Evolutionary conservation across 37 sponge, comb jelly and placozoan genomes (phyloP).

Genomic region (Spongilla lacustris): DNA sequence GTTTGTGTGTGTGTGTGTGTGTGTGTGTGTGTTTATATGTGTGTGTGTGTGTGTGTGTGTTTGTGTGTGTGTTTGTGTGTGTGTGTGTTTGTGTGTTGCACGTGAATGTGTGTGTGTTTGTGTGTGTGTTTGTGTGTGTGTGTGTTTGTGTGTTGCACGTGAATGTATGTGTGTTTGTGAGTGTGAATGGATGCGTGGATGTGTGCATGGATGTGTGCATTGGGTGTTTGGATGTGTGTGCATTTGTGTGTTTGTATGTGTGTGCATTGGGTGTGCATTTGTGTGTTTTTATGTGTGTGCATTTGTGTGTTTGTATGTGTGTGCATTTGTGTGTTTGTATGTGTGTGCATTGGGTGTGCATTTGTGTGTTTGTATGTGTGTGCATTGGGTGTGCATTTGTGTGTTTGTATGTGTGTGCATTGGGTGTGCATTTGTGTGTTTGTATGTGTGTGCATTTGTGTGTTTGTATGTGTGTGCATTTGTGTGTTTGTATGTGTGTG

Average conservation of each 20-base stretch:
- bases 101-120: neutral
- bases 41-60: neutral
- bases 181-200: neutral
- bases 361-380: neutral
- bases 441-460: too few relatives aligned
- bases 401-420: too few relatives aligned
- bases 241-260: neutral
- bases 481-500: too few relatives aligned
- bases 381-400: too few relatives aligned
- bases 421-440: too few relatives aligned
- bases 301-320: neutral
- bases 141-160: neutral
- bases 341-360: slow-evolving; percentile 14
- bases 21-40: neutral
- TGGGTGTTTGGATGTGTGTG: neutral
- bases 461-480: too few relatives aligned
- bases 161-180: too few relatives aligned
- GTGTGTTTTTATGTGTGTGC: neutral
- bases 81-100: neutral
- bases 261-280: neutral
- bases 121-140: neutral
- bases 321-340: neutral
- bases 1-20: neutral
- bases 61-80: neutral
- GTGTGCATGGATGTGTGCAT: neutral